Evolutionary conservation across 2,113 vertebrate genomes (phyloP), one percentile per base, ranked within the genome.

Genomic region (Coracopsis vasa): DNA sequence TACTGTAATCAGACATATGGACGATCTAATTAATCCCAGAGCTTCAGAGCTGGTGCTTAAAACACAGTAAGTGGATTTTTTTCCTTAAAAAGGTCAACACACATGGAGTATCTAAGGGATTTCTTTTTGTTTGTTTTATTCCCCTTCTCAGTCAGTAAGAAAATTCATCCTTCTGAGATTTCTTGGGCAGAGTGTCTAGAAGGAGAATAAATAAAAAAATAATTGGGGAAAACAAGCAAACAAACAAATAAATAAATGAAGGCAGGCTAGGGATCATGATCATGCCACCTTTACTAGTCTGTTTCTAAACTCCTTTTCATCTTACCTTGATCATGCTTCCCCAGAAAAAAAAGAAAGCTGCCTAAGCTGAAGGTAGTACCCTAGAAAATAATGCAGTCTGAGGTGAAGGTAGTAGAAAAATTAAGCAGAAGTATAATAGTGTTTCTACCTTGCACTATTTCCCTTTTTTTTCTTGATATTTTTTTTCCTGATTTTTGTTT

Each of bases 1-100:
- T 94, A 62, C 47, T 60, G 42, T 62, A 95, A 92, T 88, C 64
- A 78, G 71, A 90, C 85, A 92, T 90, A 88, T 53, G 72, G 88
- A 61, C 50, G 20, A 66, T 25, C 67, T 96, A 96, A 93, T 97
- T 96, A 94, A 75, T 94, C 79, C 94, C 92, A 90, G 47, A 74
- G 81, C 93, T 95, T 88, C 82, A 24, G 56, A 92, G 29, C 2
- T 58, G 48, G 21, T 82, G 28, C 31, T 89, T 92, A 92, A 95
- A 95, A 80, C 64, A 93, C 0, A 8, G 16, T 77, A 91, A 80
- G 28, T 88, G 71, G 47, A 79, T 86, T 80, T 64, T 90, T 35
- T 93, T 91, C 64, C 50, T 86, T 90, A 47, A 53, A 96, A 95
- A 94, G 65, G 50, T 92, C 85, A 94, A 73, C 16, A 50, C 17